phyloP scores from a whole-genome alignment of 2,797 vertebrate genomes.

The Enteromius trimaculatus region DNA sequence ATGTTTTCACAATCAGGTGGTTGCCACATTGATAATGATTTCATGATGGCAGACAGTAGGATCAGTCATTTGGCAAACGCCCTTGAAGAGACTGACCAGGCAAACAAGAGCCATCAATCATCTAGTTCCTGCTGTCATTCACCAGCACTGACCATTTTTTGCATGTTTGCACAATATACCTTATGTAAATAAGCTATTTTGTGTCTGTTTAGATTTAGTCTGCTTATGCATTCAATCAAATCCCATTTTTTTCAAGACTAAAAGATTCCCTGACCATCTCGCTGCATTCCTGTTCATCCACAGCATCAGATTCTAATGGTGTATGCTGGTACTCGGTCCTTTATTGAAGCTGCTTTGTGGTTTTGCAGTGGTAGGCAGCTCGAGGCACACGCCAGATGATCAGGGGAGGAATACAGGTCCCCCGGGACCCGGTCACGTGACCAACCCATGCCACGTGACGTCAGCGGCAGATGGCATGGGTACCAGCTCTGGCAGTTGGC shows the following conservation, averaged over 20 bases:
- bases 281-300: not conserved
- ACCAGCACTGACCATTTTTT: not conserved
- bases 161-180: not conserved
- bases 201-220: not conserved
- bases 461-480: conserved; percentile 95
- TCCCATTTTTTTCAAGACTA: not conserved
- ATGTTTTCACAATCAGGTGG: conserved; percentile 45
- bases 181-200: not conserved
- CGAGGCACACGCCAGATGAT: conserved; percentile 88
- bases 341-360: conserved; percentile 85
- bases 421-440: conserved; percentile 87
- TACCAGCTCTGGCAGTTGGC: conserved; percentile 95
- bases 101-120: conserved; percentile 64
- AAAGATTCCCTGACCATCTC: not conserved
- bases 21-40: conserved; percentile 26
- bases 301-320: conserved; percentile 20
- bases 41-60: conserved; percentile 42
- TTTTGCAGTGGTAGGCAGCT: conserved; percentile 86
- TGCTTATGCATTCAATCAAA: not conserved
- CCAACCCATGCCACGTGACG: conserved; percentile 87
- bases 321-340: conserved; percentile 75
- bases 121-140: conserved; percentile 53
- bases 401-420: conserved; percentile 87
- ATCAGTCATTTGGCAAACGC: conserved; percentile 55
- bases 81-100: conserved; percentile 62